A percentile compares a stretch with the other conserved stretches of the same genome.
Conservation (phyloP, 2,113 vertebrate species). For the Sakesphorus luctuosus region DNA sequence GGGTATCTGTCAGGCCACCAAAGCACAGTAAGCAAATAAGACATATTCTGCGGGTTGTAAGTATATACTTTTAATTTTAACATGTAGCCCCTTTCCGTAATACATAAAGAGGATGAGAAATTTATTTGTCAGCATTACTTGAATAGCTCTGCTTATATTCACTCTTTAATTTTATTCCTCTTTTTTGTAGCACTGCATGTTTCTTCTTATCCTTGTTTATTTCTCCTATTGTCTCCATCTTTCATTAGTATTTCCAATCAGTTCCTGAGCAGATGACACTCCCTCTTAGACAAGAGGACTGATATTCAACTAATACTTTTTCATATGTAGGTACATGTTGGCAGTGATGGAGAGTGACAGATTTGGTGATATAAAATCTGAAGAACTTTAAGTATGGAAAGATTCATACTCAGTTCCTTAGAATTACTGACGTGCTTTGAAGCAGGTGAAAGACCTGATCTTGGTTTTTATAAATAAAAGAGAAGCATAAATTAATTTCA, state of each 20-base stretch:
- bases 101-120: not conserved
- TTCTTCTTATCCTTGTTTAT: not conserved
- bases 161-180: not conserved
- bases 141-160: not conserved
- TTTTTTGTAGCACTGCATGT: not conserved
- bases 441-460: not conserved
- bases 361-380: not conserved
- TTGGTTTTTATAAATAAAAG: not conserved
- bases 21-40: not conserved
- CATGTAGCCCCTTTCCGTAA: not conserved
- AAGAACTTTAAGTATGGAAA: not conserved
- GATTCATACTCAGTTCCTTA: not conserved
- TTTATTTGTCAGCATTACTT: not conserved
- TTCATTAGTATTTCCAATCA: not conserved
- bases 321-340: not conserved
- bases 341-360: not conserved
- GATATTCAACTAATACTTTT: not conserved
- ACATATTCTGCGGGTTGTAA: not conserved
- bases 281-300: not conserved
- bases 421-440: not conserved
- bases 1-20: not conserved
- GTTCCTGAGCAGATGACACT: not conserved
- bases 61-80: not conserved
- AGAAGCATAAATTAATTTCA: not conserved
- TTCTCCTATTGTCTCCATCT: not conserved